A percentile compares a stretch with the other conserved stretches of the same genome.
phyloP scores from a whole-genome alignment of 2,113 vertebrate genomes.

The Scortum barcoo region DNA sequence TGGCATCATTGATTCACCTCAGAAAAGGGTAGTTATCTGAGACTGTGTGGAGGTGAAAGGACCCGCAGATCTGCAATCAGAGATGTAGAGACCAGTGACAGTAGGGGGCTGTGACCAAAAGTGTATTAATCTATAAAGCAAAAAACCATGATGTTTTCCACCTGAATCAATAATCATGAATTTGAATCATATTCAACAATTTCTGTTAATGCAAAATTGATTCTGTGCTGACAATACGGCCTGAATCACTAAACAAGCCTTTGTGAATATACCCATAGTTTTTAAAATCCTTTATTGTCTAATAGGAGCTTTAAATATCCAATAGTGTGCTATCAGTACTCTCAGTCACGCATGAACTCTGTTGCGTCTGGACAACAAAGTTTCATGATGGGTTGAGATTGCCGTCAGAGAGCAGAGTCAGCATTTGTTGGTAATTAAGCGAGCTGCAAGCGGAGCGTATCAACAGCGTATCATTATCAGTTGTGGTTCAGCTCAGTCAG shows the following conservation, averaged over 20 bases:
- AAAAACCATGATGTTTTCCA: background rate
- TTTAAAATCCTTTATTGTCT: background rate
- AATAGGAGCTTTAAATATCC: background rate
- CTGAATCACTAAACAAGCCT: background rate
- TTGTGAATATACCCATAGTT: background rate
- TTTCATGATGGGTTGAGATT: conserved; percentile 27
- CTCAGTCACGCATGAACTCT: conserved; percentile 14
- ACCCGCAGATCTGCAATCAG: background rate
- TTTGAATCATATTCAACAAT: background rate
- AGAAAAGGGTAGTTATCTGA: background rate
- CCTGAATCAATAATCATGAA: background rate
- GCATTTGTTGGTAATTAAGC: conserved; percentile 42
- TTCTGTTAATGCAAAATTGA: background rate
- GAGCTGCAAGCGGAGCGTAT: conserved; percentile 18
- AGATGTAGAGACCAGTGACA: background rate
- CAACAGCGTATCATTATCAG: conserved; percentile 50
- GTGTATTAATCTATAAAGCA: background rate
- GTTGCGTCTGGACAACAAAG: conserved; percentile 6
- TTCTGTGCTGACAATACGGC: too few species aligned
- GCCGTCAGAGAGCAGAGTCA: conserved; percentile 25
- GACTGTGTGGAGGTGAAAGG: background rate
- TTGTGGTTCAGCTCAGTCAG: background rate
- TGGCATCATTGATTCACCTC: conserved; percentile 6
- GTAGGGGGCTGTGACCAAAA: background rate
- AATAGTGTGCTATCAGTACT: background rate